Percentiles rank a stretch among this genome's conserved stretches.
These are phyloP conservation scores for Catagonus wagneri DNA, from an alignment of 2,113 vertebrate species.

Conservation along the genomic window DNA sequence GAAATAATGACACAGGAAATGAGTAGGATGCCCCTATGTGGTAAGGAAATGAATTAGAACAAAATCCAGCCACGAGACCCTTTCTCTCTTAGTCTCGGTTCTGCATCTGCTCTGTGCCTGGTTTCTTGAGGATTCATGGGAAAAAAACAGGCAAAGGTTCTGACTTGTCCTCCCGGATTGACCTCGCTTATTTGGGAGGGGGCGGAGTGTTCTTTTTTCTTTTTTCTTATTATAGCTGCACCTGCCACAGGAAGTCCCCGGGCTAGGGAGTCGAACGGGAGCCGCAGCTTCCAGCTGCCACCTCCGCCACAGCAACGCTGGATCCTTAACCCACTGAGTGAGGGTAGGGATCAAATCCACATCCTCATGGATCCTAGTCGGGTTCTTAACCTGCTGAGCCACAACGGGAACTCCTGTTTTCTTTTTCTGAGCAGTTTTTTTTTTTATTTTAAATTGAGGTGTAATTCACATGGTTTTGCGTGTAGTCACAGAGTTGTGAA, in stretches of 20 bases:
- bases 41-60: constrained; percentile 78
- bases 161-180: background rate
- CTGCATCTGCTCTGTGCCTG: constrained; percentile 49
- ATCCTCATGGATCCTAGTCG: no score
- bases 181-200: background rate
- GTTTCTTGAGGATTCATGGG: constrained; percentile 32
- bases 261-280: no score
- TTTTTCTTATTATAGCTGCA: background rate
- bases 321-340: no score
- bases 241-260: no score
- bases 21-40: constrained; percentile 62
- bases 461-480: constrained; percentile 48
- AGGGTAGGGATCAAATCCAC: no score
- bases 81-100: background rate
- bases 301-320: no score
- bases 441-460: background rate
- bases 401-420: no score
- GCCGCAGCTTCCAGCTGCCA: no score
- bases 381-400: no score
- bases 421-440: background rate
- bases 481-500: background rate
- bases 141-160: background rate
- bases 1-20: constrained; percentile 83
- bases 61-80: constrained; percentile 51
- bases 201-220: background rate